Evolutionary conservation across 2,888 invertebrate species (phyloP).

Genomic region (Athetis lepigone): DNA sequence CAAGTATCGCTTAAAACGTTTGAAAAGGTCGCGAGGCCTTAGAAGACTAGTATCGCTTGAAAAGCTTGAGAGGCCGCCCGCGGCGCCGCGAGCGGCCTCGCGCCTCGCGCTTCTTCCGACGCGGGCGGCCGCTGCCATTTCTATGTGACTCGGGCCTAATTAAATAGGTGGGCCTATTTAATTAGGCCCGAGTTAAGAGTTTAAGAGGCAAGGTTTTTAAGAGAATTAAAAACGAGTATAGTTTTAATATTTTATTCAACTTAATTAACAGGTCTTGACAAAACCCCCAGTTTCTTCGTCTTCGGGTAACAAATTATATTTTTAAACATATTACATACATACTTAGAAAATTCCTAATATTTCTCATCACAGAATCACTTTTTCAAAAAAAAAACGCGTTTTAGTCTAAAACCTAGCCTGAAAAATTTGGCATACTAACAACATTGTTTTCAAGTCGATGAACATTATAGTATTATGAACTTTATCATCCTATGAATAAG

Average conservation of each 20-base stretch:
- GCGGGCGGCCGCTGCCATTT: no score
- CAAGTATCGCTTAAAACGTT: no score
- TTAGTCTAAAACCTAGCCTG: conserved; percentile 32
- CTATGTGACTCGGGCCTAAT: no score
- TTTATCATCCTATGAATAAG: conserved; percentile 45
- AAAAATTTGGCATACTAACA: conserved; percentile 62
- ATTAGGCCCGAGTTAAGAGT: no score
- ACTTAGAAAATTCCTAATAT: conserved; percentile 50
- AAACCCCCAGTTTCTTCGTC: conserved; percentile 20
- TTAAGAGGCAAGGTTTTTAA: no score
- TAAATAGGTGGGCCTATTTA: no score
- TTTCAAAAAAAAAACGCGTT: conserved; percentile 26
- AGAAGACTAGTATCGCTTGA: no score
- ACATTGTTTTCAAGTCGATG: conserved; percentile 26
- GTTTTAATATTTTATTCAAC: conserved; percentile 49
- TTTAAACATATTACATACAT: conserved; percentile 42
- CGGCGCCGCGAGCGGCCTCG: no score
- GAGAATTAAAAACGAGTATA: background rate
- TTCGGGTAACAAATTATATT: conserved; percentile 28
- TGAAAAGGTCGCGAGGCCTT: no score
- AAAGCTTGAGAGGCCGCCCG: no score
- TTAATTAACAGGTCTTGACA: conserved; percentile 38
- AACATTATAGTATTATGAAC: conserved; percentile 49
- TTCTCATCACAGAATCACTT: conserved; percentile 58
- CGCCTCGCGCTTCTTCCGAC: no score